Evolutionary conservation across 2,888 invertebrate genomes (phyloP).

Genomic region (Conomelus anceps): DNA sequence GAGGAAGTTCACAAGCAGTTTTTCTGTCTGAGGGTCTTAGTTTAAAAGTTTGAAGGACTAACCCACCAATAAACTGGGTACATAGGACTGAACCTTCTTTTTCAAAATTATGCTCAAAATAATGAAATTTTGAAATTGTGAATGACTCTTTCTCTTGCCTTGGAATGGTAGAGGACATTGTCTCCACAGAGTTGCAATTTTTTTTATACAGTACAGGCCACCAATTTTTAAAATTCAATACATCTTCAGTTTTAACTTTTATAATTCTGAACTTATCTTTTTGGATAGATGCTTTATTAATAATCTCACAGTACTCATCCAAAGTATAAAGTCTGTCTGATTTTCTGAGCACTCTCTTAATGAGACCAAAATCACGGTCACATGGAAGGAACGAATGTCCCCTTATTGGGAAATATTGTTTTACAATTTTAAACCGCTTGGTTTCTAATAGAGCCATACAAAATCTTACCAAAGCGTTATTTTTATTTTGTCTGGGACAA

Average conservation of each 20-base stretch:
- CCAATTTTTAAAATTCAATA: too few species aligned
- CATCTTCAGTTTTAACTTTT: too few species aligned
- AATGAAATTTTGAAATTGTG: neutral
- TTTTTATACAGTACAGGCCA: too few species aligned
- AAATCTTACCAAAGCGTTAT: conserved; percentile 7
- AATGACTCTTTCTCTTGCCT: neutral
- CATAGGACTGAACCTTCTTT: neutral
- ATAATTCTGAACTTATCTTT: too few species aligned
- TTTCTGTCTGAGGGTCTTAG: neutral
- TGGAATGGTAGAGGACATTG: neutral
- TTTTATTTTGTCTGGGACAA: conserved; percentile 4
- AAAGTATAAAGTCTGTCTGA: conserved; percentile 13
- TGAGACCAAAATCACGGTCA: conserved; percentile 14
- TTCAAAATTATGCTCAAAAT: neutral
- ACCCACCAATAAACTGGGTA: neutral
- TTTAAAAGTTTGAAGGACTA: neutral
- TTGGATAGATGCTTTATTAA: too few species aligned
- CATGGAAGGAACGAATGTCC: conserved; percentile 9
- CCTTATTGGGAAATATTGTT: neutral
- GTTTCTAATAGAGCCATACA: neutral
- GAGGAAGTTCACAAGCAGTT: neutral
- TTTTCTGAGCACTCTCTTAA: conserved; percentile 10
- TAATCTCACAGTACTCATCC: neutral
- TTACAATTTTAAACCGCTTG: neutral
- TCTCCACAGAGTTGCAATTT: too few species aligned